Evolutionary conservation across 2,888 invertebrate genomes (phyloP).

Genomic region (Idaea straminata): DNA sequence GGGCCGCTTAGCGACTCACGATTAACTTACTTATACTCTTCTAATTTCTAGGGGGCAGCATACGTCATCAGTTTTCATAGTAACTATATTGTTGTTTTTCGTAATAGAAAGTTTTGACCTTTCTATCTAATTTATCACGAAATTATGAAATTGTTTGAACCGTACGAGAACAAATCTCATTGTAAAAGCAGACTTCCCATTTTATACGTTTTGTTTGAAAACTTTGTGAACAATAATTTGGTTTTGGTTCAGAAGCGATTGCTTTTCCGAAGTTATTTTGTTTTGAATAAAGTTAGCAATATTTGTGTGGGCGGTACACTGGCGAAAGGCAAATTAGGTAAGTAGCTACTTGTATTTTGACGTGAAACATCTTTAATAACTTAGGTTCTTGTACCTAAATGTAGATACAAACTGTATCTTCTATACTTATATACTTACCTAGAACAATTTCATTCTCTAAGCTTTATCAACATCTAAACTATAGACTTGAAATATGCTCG

Average conservation of each 20-base stretch:
- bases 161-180: conserved; percentile 7
- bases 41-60: too few species aligned
- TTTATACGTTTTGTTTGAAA: conserved; percentile 24
- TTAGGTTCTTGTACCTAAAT: too few species aligned
- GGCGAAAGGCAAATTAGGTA: neutral
- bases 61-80: neutral
- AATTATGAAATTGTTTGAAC: neutral
- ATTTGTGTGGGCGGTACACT: neutral
- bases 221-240: conserved; percentile 23
- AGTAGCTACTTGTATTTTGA: neutral
- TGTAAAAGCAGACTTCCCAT: conserved; percentile 16
- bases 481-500: too few species aligned
- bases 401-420: too few species aligned
- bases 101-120: neutral
- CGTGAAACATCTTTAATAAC: too few species aligned
- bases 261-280: conserved; percentile 15
- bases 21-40: too few species aligned
- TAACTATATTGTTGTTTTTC: neutral
- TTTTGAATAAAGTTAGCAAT: conserved; percentile 14
- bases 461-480: too few species aligned
- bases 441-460: too few species aligned
- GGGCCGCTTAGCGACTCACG: too few species aligned
- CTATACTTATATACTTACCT: too few species aligned
- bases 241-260: conserved; percentile 19
- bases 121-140: neutral